phyloP scores from a whole-genome alignment of 1,140 invertebrate species.

The Eriocheir sinensis region DNA sequence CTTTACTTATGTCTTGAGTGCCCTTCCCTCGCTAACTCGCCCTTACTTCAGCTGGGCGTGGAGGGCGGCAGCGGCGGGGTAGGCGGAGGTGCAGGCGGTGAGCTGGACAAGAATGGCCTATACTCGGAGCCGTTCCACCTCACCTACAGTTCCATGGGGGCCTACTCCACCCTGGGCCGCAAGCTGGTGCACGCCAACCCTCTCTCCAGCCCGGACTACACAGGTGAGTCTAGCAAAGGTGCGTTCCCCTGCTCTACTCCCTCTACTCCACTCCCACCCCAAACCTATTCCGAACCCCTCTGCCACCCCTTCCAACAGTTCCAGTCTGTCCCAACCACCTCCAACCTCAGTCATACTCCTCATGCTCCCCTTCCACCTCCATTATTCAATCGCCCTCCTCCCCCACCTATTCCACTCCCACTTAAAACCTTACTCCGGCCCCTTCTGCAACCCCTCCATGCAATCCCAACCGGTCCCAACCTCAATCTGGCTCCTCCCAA shows the following conservation, averaged over 20 bases:
- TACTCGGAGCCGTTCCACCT: conserved; percentile 81
- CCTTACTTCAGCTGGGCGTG: conserved; percentile 82
- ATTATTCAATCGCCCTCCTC: too few relatives aligned
- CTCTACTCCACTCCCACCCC: too few relatives aligned
- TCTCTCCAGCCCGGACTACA: conserved; percentile 80
- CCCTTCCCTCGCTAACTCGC: background rate
- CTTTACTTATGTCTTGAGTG: background rate
- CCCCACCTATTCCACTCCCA: too few relatives aligned
- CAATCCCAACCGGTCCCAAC: too few relatives aligned
- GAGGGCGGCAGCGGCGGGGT: conserved; percentile 82
- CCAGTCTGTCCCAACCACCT: too few relatives aligned
- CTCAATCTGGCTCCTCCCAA: background rate
- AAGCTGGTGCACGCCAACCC: conserved; percentile 72
- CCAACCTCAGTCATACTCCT: too few relatives aligned
- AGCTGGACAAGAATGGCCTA: conserved; percentile 79
- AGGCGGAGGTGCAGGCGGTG: conserved; percentile 82
- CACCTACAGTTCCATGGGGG: conserved; percentile 76
- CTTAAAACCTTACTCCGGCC: too few relatives aligned
- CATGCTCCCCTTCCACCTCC: too few relatives aligned
- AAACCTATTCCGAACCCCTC: too few relatives aligned
- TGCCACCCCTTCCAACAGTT: too few relatives aligned
- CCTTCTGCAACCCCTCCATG: too few relatives aligned
- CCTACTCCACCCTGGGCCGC: conserved; percentile 61
- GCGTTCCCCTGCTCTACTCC: background rate
- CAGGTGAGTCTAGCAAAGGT: conserved; percentile 74